Evolutionary conservation across 2,888 invertebrate genomes (phyloP), one percentile per base, ranked within the genome.

Genomic region (Epiblema foenella): DNA sequence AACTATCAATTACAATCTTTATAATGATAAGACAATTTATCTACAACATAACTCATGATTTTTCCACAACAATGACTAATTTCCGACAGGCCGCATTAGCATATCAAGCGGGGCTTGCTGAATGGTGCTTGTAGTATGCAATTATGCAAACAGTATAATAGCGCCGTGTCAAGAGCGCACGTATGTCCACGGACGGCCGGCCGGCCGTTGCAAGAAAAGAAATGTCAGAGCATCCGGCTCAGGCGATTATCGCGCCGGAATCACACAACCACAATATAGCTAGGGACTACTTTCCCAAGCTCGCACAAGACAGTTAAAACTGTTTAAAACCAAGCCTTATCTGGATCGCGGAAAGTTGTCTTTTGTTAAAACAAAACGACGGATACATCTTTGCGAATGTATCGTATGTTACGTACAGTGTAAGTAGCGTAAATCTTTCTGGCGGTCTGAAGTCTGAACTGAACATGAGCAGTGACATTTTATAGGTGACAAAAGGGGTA

Each of bases 121-220:
- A 85, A 83, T 85, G 85, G 83, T 82, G 57, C 77, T 78, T 77
- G 82, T 77, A 82, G 80, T 77, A 81, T 87, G 82, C 85, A 90
- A 91, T 91, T 91, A 91, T 87, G 86, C 86, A 87, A 90, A 90
- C 88, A 86, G 88, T 88, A 88, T 91, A 91, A 89, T 89, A 85
- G 87, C 81, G 81, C 73, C 79, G 86, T 89, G 89, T 88, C 88
- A 81, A 79, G 78, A 76, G 76, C 75, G 75, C 80, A 83, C 82
- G 83, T 84, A 85, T 83, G 86, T 81, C 81, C 77, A 75, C 74
- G 77, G 81, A 75, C 74, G 77, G 81, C 68, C 51, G 52, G 68
- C 58, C 76, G 69, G 69, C 69, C 49, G 67, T 57, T 66, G 62
- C 80, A 82, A 84, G 85, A 85, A 87, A 87, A 87, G 84, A 88